Evolutionary conservation across 2,888 invertebrate species (phyloP).

Genomic region (Mayetiola destructor): DNA sequence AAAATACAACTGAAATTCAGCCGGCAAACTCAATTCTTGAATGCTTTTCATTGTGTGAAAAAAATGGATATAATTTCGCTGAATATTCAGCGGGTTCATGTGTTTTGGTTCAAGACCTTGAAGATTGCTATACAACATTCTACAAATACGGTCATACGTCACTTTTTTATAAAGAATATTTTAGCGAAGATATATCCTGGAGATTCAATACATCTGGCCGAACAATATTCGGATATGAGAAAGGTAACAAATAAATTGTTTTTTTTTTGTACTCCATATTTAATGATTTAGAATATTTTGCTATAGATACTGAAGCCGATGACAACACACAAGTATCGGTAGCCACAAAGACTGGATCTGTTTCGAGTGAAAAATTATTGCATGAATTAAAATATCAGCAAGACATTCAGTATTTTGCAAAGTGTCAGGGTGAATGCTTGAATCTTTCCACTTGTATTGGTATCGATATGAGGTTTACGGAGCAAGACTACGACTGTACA

Average conservation of each 20-base stretch:
- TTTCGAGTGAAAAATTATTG: background rate
- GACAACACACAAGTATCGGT: background rate
- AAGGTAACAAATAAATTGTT: background rate
- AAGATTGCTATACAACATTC: background rate
- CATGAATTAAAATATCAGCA: background rate
- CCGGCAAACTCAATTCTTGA: background rate
- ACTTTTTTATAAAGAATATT: slow-evolving; percentile 1
- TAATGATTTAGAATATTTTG: background rate
- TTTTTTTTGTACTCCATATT: no score
- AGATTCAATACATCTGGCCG: background rate
- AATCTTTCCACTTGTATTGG: slow-evolving; percentile 3
- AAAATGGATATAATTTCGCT: background rate
- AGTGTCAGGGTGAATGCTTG: background rate
- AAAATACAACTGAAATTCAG: background rate
- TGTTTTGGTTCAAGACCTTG: background rate
- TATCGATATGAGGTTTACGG: background rate
- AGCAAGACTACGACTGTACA: background rate
- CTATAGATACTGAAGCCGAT: background rate
- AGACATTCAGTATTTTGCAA: background rate
- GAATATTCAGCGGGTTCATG: background rate
- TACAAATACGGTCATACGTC: background rate
- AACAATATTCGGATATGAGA: background rate
- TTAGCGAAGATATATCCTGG: background rate
- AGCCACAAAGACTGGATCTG: background rate
- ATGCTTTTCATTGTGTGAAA: background rate